Evolutionary conservation across 2,888 invertebrate species (phyloP).

Genomic region (Alviniconcha strummeri): DNA sequence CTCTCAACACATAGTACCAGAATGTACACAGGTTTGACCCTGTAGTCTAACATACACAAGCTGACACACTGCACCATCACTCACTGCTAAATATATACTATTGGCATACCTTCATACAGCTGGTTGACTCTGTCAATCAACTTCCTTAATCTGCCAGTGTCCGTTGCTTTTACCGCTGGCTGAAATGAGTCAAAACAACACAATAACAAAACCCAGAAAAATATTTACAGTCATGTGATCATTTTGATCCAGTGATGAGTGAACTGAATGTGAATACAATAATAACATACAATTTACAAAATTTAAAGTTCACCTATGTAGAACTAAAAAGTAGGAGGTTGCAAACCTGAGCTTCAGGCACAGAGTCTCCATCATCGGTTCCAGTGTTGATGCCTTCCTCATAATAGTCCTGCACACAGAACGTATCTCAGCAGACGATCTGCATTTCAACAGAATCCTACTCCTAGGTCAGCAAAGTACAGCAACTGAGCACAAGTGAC

Average conservation of each 20-base stretch:
- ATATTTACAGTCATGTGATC: not conserved
- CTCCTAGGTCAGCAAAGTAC: too few species aligned
- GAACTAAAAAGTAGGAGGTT: too few species aligned
- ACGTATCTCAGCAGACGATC: not conserved
- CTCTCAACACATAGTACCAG: too few species aligned
- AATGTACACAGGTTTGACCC: too few species aligned
- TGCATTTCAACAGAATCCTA: too few species aligned
- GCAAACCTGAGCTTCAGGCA: slow-evolving; percentile 1
- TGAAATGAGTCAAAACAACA: slow-evolving; percentile 33
- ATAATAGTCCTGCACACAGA: slow-evolving; percentile 40
- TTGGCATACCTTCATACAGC: slow-evolving; percentile 57
- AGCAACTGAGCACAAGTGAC: too few species aligned
- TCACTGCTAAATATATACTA: not conserved
- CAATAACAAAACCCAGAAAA: not conserved
- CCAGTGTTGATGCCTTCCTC: slow-evolving; percentile 45
- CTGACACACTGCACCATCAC: too few species aligned
- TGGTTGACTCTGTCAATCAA: slow-evolving; percentile 60
- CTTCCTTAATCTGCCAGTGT: slow-evolving; percentile 49
- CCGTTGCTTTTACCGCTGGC: slow-evolving; percentile 45
- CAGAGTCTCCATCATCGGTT: slow-evolving; percentile 32
- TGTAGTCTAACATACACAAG: too few species aligned
- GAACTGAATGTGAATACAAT: too few species aligned
- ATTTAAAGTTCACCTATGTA: too few species aligned
- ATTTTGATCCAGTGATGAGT: too few species aligned
- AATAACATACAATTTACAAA: too few species aligned